These are phyloP conservation scores for Phenganax marumi DNA, from an alignment of 92 coral and sea anemone genomes.

Conservation along the genomic window DNA sequence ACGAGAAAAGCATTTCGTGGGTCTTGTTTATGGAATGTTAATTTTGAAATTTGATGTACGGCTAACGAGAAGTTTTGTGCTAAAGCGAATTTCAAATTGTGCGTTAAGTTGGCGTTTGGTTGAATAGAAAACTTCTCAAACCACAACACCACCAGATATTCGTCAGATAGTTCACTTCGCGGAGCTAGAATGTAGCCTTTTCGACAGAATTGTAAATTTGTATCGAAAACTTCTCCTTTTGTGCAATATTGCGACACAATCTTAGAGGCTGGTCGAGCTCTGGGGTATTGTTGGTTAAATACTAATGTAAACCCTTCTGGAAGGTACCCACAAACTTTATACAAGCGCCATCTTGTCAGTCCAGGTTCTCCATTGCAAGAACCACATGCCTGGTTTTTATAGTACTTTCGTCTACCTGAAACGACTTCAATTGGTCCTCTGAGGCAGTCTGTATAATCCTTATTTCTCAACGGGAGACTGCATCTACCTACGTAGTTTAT, in stretches of 20 bases:
- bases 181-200: neutral
- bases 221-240: neutral
- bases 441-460: neutral
- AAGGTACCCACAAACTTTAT: neutral
- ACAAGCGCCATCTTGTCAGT: neutral
- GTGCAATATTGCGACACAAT: neutral
- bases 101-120: too few relatives aligned
- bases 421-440: slow-evolving; percentile 12
- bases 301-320: neutral
- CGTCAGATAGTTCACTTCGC: neutral
- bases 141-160: neutral
- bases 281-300: neutral
- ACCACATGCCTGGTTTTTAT: slow-evolving; percentile 21
- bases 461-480: neutral
- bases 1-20: neutral
- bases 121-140: neutral
- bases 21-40: neutral
- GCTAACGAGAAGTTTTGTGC: neutral
- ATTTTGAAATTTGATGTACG: neutral
- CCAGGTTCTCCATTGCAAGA: neutral
- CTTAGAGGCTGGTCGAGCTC: neutral
- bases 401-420: neutral
- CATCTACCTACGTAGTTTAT: neutral
- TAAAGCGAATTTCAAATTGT: neutral
- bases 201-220: neutral